Percentiles rank a stretch among this genome's conserved stretches.
phyloP scores from a whole-genome alignment of 1,140 invertebrate species.

The Drosophila repletoides region DNA sequence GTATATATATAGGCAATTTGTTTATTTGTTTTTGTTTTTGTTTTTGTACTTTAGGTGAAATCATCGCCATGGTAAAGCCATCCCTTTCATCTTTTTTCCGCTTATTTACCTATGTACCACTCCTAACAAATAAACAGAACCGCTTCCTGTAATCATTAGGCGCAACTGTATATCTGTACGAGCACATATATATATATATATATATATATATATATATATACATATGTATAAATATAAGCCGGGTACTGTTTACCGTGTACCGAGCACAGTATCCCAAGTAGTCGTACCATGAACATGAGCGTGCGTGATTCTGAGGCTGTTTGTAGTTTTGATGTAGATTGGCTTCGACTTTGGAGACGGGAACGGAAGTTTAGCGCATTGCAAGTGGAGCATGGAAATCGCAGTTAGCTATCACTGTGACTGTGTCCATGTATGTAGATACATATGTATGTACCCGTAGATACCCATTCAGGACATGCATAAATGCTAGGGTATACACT shows the following conservation, averaged over 20 bases:
- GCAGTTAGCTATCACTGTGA: background rate
- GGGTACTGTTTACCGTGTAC: background rate
- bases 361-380: conserved; percentile 49
- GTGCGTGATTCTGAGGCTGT: conserved; percentile 46
- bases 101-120: too few relatives aligned
- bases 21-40: too few relatives aligned
- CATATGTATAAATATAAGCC: too few relatives aligned
- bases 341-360: conserved; percentile 31
- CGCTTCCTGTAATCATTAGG: background rate
- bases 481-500: too few relatives aligned
- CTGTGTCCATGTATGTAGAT: background rate
- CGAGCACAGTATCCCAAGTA: background rate
- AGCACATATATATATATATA: too few relatives aligned
- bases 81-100: too few relatives aligned
- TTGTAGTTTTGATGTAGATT: conserved; percentile 59
- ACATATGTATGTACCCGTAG: background rate
- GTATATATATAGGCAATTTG: too few relatives aligned
- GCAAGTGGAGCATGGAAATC: conserved; percentile 48
- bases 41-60: too few relatives aligned
- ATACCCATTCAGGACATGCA: too few relatives aligned
- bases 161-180: background rate
- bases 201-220: too few relatives aligned
- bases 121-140: background rate
- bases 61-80: too few relatives aligned
- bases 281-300: background rate